phyloP scores from a whole-genome alignment of 2,888 invertebrate genomes.

The Blastobasis lacticolella region DNA sequence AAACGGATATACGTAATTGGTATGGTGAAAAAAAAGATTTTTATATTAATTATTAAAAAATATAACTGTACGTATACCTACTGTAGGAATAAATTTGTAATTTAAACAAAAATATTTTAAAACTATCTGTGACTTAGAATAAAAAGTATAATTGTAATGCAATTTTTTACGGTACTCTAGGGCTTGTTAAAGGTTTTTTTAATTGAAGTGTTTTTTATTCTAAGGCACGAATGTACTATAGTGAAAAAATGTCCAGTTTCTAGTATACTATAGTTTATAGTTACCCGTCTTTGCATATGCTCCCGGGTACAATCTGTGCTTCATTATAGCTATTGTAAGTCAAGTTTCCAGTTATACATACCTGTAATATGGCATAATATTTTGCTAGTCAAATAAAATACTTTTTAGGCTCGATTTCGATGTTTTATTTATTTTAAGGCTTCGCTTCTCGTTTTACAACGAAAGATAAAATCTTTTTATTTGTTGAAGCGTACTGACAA shows the following conservation, averaged over 20 bases:
- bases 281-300: constrained; percentile 21
- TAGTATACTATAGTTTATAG: constrained; percentile 52
- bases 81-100: constrained; percentile 31
- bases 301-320: constrained; percentile 9
- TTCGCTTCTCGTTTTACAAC: no score
- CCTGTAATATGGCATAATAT: constrained; percentile 59
- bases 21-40: constrained; percentile 40
- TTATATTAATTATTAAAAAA: constrained; percentile 26
- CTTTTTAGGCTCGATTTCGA: constrained; percentile 48
- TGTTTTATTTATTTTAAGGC: constrained; percentile 13
- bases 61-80: constrained; percentile 27
- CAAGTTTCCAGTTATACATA: constrained; percentile 36
- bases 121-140: constrained; percentile 6
- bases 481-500: no score
- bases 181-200: constrained; percentile 6
- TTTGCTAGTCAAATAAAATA: constrained; percentile 70
- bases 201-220: constrained; percentile 17
- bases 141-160: constrained; percentile 4
- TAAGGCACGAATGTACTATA: constrained; percentile 22
- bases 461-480: no score
- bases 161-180: constrained; percentile 7
- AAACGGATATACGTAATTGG: constrained; percentile 68
- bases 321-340: constrained; percentile 12
- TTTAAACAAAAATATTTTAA: constrained; percentile 31
- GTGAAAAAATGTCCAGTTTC: constrained; percentile 49